These are phyloP conservation scores for Clanis bilineata DNA, from an alignment of 2,888 invertebrate species.

Conservation along the genomic window DNA sequence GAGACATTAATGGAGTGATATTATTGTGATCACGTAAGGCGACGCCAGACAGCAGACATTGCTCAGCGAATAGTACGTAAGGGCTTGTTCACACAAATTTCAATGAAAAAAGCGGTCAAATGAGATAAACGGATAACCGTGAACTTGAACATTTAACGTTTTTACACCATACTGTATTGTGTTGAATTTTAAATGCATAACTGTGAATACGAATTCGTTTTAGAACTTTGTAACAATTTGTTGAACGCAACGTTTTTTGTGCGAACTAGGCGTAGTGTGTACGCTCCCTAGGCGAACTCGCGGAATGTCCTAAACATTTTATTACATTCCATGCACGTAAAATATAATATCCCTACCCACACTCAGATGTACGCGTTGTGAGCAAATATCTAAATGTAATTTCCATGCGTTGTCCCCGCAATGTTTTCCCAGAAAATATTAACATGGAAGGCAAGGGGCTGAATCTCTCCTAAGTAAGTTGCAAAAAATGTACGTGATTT, in stretches of 20 bases:
- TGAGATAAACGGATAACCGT: not conserved
- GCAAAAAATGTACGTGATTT: slow-evolving; percentile 83
- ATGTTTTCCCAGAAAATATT: slow-evolving; percentile 82
- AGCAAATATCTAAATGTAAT: slow-evolving; percentile 82
- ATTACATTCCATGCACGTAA: slow-evolving; percentile 81
- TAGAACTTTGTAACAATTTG: not conserved
- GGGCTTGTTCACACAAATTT: not conserved
- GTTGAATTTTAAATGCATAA: not conserved
- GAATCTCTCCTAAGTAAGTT: slow-evolving; percentile 82
- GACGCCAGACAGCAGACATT: slow-evolving; percentile 20
- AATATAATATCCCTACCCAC: slow-evolving; percentile 80
- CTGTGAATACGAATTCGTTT: not conserved
- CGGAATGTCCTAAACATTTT: slow-evolving; percentile 74
- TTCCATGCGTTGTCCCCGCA: slow-evolving; percentile 82
- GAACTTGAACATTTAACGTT: not conserved
- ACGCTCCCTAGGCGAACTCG: slow-evolving; percentile 24
- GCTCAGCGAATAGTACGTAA: not conserved
- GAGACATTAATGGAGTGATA: not conserved
- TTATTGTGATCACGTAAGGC: slow-evolving; percentile 13
- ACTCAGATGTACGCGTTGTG: slow-evolving; percentile 75
- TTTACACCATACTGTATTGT: not conserved
- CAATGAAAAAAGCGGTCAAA: not conserved
- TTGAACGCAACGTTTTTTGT: not conserved
- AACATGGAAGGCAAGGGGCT: slow-evolving; percentile 80
- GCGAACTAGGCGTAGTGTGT: not conserved